Evolutionary conservation across 1,140 invertebrate species (phyloP).

Genomic region (Aricia agestis): DNA sequence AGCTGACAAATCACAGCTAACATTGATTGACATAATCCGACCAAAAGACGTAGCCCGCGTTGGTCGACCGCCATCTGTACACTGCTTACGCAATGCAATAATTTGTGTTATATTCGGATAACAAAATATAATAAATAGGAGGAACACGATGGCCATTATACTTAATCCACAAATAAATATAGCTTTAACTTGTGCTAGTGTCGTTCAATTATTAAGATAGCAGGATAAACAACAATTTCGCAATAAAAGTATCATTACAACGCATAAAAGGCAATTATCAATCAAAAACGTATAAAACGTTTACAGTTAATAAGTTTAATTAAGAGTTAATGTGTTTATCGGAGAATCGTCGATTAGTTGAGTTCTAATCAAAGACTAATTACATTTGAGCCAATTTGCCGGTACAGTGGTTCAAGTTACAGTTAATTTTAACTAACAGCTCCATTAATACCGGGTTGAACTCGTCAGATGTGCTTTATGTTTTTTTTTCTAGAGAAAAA

Average conservation of each 20-base stretch:
- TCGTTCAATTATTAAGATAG: too few relatives aligned
- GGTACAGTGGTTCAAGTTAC: conserved; percentile 15
- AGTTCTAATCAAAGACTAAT: conserved; percentile 21
- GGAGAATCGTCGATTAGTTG: conserved; percentile 6
- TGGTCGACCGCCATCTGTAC: too few relatives aligned
- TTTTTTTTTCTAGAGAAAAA: too few relatives aligned
- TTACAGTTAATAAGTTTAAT: conserved; percentile 9
- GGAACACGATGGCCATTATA: too few relatives aligned
- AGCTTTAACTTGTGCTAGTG: too few relatives aligned
- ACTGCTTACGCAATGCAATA: too few relatives aligned
- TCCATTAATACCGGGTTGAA: not conserved
- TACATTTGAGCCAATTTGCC: conserved; percentile 22
- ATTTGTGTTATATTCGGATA: too few relatives aligned
- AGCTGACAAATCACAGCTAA: too few relatives aligned
- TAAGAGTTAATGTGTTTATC: not conserved
- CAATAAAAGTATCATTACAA: not conserved
- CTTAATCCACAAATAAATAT: too few relatives aligned
- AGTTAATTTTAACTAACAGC: conserved; percentile 16
- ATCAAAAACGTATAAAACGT: not conserved
- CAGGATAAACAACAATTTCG: not conserved
- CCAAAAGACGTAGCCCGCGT: too few relatives aligned
- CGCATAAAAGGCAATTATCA: not conserved
- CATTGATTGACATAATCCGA: too few relatives aligned
- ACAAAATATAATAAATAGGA: too few relatives aligned
- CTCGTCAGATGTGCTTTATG: not conserved